Percentiles rank a stretch among this genome's conserved stretches.
These are phyloP conservation scores for Solenopsis invicta DNA, from an alignment of 1,140 invertebrate species.

Conservation along the genomic window DNA sequence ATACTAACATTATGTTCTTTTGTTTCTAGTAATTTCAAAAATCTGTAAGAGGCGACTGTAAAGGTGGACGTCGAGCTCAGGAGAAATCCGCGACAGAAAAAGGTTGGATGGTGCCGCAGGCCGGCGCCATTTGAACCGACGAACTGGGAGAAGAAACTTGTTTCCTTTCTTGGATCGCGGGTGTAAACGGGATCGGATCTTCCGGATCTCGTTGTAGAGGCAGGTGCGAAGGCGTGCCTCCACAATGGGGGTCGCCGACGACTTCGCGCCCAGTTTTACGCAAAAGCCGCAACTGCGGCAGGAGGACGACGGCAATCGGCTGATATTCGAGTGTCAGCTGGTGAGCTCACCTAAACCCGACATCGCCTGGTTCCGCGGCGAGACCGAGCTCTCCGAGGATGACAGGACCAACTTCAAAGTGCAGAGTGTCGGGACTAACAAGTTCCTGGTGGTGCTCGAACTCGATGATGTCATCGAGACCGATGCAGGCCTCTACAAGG, in stretches of 20 bases:
- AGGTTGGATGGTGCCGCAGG: constrained; percentile 77
- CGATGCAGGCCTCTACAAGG: constrained; percentile 98
- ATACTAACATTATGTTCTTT: background rate
- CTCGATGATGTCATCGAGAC: constrained; percentile 98
- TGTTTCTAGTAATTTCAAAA: constrained; percentile 23
- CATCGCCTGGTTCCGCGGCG: constrained; percentile 96
- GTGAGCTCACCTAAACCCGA: constrained; percentile 95
- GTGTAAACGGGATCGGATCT: constrained; percentile 49
- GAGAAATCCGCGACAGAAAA: background rate
- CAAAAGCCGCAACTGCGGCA: constrained; percentile 98
- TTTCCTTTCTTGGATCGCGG: background rate
- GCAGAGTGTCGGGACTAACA: constrained; percentile 94
- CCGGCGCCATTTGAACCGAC: constrained; percentile 72
- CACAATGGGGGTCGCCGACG: constrained; percentile 94
- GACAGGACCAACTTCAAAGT: constrained; percentile 94
- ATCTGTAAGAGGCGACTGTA: background rate
- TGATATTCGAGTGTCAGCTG: constrained; percentile 98
- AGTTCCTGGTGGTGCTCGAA: constrained; percentile 96
- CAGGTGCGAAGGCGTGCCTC: constrained; percentile 77
- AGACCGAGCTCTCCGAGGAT: constrained; percentile 93
- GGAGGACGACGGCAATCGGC: constrained; percentile 97
- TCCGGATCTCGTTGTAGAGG: constrained; percentile 56
- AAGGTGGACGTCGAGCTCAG: constrained; percentile 3
- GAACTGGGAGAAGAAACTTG: constrained; percentile 41
- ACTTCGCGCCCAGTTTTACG: constrained; percentile 98